phyloP scores from a whole-genome alignment of 1,140 invertebrate genomes.

The Ctenoplectra terminalis region DNA sequence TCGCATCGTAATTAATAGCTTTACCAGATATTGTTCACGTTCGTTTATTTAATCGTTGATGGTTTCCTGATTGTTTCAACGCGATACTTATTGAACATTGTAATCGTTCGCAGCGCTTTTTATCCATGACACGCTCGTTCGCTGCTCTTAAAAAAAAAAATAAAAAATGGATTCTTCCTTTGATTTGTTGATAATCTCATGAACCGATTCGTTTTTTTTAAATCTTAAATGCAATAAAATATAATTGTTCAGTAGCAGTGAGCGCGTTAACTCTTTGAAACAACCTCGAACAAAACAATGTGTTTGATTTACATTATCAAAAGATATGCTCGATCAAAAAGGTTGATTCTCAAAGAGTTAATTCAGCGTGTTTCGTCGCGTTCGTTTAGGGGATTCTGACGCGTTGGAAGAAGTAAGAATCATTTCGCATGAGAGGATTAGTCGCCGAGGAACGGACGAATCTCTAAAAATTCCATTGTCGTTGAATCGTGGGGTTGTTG shows the following conservation, averaged over 20 bases:
- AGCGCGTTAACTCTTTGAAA: no score
- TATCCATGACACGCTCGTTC: background rate
- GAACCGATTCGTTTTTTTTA: no score
- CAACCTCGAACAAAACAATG: no score
- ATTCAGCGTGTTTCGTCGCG: no score
- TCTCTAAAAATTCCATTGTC: constrained; percentile 3
- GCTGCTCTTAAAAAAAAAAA: background rate
- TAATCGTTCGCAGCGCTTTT: constrained; percentile 7
- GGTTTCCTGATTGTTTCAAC: constrained; percentile 48
- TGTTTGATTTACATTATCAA: no score
- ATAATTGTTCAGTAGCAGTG: background rate
- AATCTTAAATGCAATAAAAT: background rate
- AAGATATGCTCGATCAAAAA: background rate
- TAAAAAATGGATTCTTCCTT: background rate
- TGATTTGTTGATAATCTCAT: background rate
- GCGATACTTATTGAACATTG: constrained; percentile 7
- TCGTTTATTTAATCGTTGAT: constrained; percentile 57
- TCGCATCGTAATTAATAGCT: constrained; percentile 23
- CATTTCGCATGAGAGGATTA: constrained; percentile 25
- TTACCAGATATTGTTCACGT: constrained; percentile 28
- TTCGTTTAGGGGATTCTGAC: constrained; percentile 30
- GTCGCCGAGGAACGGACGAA: background rate
- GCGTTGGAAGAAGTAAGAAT: constrained; percentile 49
- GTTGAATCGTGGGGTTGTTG: background rate
- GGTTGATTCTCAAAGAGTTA: background rate